phyloP scores from a whole-genome alignment of 2,797 vertebrate species.

The Lepilemur septentrionalis region DNA sequence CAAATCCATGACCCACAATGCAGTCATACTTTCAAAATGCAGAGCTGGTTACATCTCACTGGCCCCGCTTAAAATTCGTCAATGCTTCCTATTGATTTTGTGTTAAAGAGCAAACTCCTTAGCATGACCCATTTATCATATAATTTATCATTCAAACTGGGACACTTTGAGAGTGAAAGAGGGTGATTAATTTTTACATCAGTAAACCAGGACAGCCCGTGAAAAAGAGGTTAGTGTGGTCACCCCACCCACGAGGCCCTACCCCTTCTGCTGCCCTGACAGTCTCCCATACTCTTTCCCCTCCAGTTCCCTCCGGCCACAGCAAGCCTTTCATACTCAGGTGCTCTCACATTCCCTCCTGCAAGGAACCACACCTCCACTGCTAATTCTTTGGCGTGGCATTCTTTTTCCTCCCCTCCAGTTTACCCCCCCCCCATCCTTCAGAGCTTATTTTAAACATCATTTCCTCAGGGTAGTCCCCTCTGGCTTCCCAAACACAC shows the following conservation, averaged over 20 bases:
- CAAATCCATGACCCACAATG: not conserved
- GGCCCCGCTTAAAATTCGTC: not conserved
- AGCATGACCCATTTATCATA: slow-evolving; percentile 37
- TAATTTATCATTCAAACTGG: slow-evolving; percentile 50
- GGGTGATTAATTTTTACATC: slow-evolving; percentile 10
- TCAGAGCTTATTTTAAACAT: not conserved
- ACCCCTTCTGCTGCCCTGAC: not conserved
- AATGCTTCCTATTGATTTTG: not conserved
- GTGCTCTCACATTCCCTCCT: not conserved
- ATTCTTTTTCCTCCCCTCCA: not conserved
- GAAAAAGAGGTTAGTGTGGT: not conserved
- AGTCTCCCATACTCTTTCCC: not conserved
- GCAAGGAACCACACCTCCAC: not conserved
- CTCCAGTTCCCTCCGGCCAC: not conserved
- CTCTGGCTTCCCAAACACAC: not conserved
- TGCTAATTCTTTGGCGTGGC: not conserved
- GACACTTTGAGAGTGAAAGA: not conserved
- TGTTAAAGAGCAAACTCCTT: not conserved
- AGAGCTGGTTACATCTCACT: not conserved
- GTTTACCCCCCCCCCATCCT: not conserved
- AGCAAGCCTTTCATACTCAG: not conserved
- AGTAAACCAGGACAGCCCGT: slow-evolving; percentile 27
- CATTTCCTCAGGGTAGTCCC: not conserved
- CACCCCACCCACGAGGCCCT: not conserved
- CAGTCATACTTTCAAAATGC: not conserved